Evolutionary conservation across 1,140 invertebrate species (phyloP).

Genomic region (Phthorimaea operculella): DNA sequence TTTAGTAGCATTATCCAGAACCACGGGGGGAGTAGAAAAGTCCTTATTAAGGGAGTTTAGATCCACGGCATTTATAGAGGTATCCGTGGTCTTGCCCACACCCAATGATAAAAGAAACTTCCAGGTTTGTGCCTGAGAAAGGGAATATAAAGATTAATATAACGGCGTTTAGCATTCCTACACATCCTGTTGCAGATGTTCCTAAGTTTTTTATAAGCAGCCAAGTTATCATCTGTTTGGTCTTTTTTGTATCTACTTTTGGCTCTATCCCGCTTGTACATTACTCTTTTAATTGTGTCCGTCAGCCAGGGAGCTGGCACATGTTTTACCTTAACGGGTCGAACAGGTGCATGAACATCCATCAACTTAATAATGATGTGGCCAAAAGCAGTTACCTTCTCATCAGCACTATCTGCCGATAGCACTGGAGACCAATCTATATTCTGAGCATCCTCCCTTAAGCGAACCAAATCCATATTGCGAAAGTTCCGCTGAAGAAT

Average conservation of each 20-base stretch:
- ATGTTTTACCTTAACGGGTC: background rate
- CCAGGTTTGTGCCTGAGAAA: background rate
- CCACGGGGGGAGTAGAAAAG: background rate
- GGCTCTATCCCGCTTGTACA: background rate
- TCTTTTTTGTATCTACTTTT: background rate
- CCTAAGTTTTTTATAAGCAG: background rate
- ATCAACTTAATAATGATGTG: background rate
- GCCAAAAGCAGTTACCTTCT: background rate
- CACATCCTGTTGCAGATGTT: slow-evolving; percentile 3
- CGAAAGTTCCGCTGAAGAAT: background rate
- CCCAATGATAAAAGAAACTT: background rate
- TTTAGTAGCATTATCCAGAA: background rate
- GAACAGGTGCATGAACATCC: background rate
- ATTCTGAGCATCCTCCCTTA: background rate
- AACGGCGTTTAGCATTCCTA: background rate
- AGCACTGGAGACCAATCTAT: background rate
- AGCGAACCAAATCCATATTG: slow-evolving; percentile 1
- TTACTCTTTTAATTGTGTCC: background rate
- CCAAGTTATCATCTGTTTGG: background rate
- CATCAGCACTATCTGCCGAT: background rate
- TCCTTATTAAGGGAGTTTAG: background rate
- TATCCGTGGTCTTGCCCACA: background rate
- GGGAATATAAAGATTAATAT: background rate
- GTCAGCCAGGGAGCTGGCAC: background rate
- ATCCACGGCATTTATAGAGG: background rate